Percentiles rank a stretch among this genome's conserved stretches.
These are phyloP conservation scores for Lordiphosa andalusiaca DNA, from an alignment of 2,888 invertebrate genomes.

Conservation along the genomic window DNA sequence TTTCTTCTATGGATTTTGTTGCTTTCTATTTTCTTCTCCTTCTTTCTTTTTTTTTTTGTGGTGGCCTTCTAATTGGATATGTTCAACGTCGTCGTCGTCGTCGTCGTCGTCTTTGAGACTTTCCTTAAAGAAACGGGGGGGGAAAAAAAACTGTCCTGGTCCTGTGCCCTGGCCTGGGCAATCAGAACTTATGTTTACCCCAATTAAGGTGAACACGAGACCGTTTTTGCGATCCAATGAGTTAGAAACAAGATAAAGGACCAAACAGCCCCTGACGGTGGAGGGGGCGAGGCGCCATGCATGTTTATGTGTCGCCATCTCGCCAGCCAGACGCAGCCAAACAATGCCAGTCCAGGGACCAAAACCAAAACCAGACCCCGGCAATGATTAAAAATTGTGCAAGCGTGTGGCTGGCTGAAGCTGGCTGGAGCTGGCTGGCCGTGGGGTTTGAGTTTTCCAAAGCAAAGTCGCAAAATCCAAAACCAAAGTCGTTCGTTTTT, in stretches of 20 bases:
- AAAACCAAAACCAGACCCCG: constrained; percentile 29
- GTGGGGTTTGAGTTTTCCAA: background rate
- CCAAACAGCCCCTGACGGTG: constrained; percentile 47
- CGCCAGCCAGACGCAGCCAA: constrained; percentile 30
- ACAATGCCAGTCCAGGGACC: constrained; percentile 48
- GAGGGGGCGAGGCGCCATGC: constrained; percentile 33
- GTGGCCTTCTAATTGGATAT: constrained; percentile 66
- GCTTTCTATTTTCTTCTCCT: background rate
- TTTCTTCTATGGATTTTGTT: background rate
- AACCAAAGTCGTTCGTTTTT: constrained; percentile 68
- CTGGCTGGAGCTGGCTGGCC: background rate
- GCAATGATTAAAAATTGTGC: constrained; percentile 71
- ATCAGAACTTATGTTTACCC: constrained; percentile 74
- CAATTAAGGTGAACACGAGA: constrained; percentile 78
- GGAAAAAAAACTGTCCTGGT: constrained; percentile 43
- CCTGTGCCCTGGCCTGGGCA: constrained; percentile 30
- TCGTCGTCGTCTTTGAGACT: constrained; percentile 49
- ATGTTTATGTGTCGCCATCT: constrained; percentile 61
- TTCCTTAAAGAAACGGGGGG: constrained; percentile 26
- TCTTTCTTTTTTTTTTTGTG: constrained; percentile 10
- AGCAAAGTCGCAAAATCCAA: constrained; percentile 63
- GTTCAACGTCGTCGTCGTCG: constrained; percentile 40
- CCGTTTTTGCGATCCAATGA: constrained; percentile 78
- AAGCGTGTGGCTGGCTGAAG: constrained; percentile 46
- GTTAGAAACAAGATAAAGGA: constrained; percentile 79